Evolutionary conservation across 64 coral and sea anemone species (phyloP).

Genomic region (Acropora yongei): DNA sequence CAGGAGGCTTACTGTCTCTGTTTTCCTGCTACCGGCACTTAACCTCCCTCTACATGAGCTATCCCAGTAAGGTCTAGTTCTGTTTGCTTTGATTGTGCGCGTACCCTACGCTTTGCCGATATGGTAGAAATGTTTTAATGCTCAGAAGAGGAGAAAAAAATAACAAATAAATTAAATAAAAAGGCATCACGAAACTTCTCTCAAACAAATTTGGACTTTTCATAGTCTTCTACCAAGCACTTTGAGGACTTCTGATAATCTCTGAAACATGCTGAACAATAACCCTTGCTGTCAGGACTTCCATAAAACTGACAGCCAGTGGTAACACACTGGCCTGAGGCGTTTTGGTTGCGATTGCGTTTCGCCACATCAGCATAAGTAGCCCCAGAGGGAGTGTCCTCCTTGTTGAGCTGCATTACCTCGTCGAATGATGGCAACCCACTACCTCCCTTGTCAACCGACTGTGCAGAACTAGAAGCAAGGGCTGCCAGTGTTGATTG

Average conservation of each 20-base stretch:
- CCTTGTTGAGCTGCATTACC: not conserved
- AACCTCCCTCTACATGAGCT: too few relatives aligned
- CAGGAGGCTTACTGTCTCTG: too few relatives aligned
- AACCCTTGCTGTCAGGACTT: slow-evolving; percentile 67
- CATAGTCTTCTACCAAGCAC: slow-evolving; percentile 25
- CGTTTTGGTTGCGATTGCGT: not conserved
- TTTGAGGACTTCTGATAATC: slow-evolving; percentile 57
- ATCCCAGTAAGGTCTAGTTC: too few relatives aligned
- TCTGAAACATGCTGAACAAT: slow-evolving; percentile 81
- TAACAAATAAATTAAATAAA: not conserved
- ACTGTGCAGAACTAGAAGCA: not conserved
- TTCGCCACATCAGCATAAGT: not conserved
- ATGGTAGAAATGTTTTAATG: too few relatives aligned
- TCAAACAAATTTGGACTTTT: not conserved
- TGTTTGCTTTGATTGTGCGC: too few relatives aligned
- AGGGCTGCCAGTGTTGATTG: not conserved
- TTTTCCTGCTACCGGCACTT: too few relatives aligned
- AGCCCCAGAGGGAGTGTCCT: not conserved
- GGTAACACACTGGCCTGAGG: slow-evolving; percentile 2
- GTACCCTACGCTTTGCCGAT: too few relatives aligned
- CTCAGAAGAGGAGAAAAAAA: too few relatives aligned
- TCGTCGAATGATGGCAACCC: slow-evolving; percentile 1
- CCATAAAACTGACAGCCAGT: slow-evolving; percentile 74
- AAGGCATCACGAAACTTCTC: not conserved
- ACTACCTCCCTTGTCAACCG: not conserved